Percentiles rank a stretch among this genome's conserved stretches.
These are phyloP conservation scores for Drosophila paulistorum DNA, from an alignment of 1,140 invertebrate genomes.

Conservation along the genomic window DNA sequence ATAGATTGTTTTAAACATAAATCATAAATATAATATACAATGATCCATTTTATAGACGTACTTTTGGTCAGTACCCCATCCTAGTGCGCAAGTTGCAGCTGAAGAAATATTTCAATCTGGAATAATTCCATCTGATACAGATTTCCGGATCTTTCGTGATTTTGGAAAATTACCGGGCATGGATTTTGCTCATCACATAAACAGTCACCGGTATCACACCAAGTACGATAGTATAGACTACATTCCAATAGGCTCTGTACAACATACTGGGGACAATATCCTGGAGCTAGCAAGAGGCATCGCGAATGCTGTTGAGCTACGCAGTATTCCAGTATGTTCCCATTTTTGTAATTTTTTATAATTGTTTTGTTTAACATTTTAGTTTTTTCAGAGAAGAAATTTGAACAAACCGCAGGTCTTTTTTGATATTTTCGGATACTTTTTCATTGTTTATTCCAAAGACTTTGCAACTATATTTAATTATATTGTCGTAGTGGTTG, in stretches of 20 bases:
- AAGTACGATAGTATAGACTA: slow-evolving; percentile 7
- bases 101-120: slow-evolving; percentile 5
- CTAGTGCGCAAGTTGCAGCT: neutral
- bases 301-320: neutral
- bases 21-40: neutral
- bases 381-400: neutral
- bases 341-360: neutral
- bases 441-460: neutral
- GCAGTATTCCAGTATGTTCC: neutral
- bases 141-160: slow-evolving; percentile 4
- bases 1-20: too few species aligned
- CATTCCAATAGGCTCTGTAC: neutral
- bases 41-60: neutral
- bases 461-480: neutral
- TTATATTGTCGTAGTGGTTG: neutral
- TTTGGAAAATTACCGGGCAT: slow-evolving; percentile 1
- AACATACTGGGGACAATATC: slow-evolving; percentile 2
- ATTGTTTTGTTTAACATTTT: neutral
- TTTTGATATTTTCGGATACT: slow-evolving; percentile 1
- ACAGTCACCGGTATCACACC: neutral
- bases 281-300: neutral
- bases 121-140: neutral
- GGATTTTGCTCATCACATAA: slow-evolving; percentile 3
- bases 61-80: neutral
- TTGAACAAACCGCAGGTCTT: neutral